Evolutionary conservation across 2,888 invertebrate species (phyloP).

Genomic region (Microctonus brassicae): DNA sequence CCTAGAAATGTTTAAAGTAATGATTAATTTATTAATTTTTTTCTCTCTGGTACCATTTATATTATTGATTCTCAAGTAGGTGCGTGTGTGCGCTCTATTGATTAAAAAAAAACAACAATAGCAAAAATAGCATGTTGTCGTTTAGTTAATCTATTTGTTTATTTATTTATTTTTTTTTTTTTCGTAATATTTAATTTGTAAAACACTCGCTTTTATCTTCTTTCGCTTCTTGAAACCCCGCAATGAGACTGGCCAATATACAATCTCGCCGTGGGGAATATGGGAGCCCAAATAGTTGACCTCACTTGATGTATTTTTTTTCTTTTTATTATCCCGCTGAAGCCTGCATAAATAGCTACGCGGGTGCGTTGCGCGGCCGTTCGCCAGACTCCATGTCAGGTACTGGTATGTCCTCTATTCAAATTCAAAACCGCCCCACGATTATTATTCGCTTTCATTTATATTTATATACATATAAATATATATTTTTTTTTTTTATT

Average conservation of each 20-base stretch:
- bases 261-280: constrained; percentile 44
- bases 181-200: not conserved
- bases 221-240: constrained; percentile 48
- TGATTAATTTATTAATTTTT: constrained; percentile 17
- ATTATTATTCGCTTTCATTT: constrained; percentile 45
- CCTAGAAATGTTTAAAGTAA: not conserved
- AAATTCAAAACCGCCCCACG: constrained; percentile 38
- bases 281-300: constrained; percentile 51
- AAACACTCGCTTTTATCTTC: constrained; percentile 43
- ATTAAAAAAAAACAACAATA: not conserved
- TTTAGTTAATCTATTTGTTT: constrained; percentile 34
- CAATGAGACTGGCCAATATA: constrained; percentile 43
- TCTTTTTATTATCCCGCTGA: constrained; percentile 67
- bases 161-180: constrained; percentile 45
- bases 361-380: constrained; percentile 90
- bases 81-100: constrained; percentile 50
- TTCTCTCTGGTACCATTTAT: constrained; percentile 7
- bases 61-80: constrained; percentile 33
- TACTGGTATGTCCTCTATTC: constrained; percentile 76
- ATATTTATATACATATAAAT: too few relatives aligned
- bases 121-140: not conserved
- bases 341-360: constrained; percentile 81
- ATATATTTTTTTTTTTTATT: not conserved
- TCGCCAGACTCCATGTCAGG: constrained; percentile 89
- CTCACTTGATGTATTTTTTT: constrained; percentile 66